Percentiles rank a stretch among this genome's conserved stretches.
These are phyloP conservation scores for Fragum fragum DNA, from an alignment of 2,888 invertebrate species.

Conservation along the genomic window DNA sequence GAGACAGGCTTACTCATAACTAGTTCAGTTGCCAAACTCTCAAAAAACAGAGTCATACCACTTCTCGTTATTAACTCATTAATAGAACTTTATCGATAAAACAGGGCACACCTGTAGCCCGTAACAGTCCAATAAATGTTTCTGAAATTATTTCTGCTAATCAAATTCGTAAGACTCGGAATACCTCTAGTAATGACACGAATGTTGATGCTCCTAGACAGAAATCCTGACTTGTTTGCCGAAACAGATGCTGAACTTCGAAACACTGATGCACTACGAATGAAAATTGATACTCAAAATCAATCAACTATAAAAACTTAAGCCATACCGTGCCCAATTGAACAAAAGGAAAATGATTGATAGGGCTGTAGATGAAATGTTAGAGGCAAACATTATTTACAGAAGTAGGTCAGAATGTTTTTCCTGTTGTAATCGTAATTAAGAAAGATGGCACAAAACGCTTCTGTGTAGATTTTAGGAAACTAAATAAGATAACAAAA, in stretches of 20 bases:
- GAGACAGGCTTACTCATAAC: constrained; percentile 10
- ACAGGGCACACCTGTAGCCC: constrained; percentile 4
- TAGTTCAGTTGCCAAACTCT: background rate
- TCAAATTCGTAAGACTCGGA: background rate
- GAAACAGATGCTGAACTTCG: constrained; percentile 35
- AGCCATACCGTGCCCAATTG: constrained; percentile 26
- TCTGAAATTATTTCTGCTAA: background rate
- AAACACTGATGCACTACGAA: constrained; percentile 34
- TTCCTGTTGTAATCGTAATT: constrained; percentile 8
- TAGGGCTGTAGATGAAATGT: constrained; percentile 40
- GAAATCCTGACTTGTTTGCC: constrained; percentile 43
- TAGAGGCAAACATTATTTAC: constrained; percentile 26
- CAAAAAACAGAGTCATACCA: background rate
- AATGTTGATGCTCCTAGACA: background rate
- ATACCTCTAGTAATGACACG: too few relatives aligned
- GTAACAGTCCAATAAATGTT: background rate
- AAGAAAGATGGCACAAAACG: constrained; percentile 18
- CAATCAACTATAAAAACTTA: constrained; percentile 30
- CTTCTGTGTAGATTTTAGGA: constrained; percentile 17
- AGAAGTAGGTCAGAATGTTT: constrained; percentile 15
- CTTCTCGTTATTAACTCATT: background rate
- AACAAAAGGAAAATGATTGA: constrained; percentile 39
- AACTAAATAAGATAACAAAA: constrained; percentile 30
- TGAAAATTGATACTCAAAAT: constrained; percentile 32
- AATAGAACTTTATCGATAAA: background rate